These are phyloP conservation scores for Fringilla coelebs DNA, from an alignment of 2,797 vertebrate species.

Conservation along the genomic window DNA sequence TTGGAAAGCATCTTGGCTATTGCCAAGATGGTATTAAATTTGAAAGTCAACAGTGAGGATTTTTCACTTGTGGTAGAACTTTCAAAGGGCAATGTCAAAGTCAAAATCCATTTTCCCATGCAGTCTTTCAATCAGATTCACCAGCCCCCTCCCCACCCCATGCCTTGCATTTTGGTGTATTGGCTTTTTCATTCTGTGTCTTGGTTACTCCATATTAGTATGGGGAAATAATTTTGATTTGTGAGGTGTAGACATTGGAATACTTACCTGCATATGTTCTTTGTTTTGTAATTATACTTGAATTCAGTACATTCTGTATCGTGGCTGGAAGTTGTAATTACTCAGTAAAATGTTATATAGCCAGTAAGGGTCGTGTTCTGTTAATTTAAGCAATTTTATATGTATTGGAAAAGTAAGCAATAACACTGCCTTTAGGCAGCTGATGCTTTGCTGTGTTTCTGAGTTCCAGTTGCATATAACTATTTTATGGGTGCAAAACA, in stretches of 20 bases:
- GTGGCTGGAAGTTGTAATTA: constrained; percentile 37
- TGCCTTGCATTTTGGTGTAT: not conserved
- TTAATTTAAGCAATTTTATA: not conserved
- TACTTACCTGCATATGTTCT: not conserved
- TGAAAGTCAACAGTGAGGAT: not conserved
- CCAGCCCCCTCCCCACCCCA: too few relatives aligned
- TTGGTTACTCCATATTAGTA: not conserved
- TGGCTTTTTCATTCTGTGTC: not conserved
- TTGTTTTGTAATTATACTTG: constrained; percentile 16
- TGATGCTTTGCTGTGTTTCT: not conserved
- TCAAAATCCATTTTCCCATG: not conserved
- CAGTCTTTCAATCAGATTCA: not conserved
- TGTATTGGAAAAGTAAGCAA: not conserved
- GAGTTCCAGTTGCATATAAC: not conserved
- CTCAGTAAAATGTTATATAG: constrained; percentile 50
- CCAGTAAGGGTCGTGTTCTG: not conserved
- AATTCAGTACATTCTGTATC: constrained; percentile 12
- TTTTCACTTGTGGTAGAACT: not conserved
- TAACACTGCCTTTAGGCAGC: not conserved
- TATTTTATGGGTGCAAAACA: not conserved
- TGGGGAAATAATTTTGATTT: not conserved
- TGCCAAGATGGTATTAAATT: not conserved
- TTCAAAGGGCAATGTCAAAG: not conserved
- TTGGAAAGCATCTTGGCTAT: not conserved
- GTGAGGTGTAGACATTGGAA: not conserved